Percentiles rank a stretch among this genome's conserved stretches.
Evolutionary conservation across 2,113 vertebrate species (phyloP).

Genomic region (Paedocypris sp.): DNA sequence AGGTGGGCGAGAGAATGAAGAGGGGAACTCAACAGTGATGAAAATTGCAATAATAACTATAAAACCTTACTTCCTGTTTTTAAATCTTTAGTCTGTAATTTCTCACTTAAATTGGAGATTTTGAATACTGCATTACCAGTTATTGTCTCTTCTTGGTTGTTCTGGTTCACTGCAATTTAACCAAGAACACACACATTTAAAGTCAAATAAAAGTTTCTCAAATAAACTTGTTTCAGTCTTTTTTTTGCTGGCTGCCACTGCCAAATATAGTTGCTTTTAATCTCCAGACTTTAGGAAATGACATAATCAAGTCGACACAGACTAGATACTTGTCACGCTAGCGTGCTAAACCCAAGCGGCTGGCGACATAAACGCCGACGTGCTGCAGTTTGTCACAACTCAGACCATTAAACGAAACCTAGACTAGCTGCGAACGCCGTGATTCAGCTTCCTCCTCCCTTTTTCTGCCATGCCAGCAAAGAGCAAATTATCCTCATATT

Average conservation of each 20-base stretch:
- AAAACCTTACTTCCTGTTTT: too few relatives aligned
- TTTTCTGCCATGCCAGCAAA: conserved; percentile 3
- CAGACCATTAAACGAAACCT: conserved; percentile 19
- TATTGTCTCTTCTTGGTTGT: too few relatives aligned
- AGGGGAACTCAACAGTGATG: too few relatives aligned
- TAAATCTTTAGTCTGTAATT: too few relatives aligned
- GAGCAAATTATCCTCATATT: conserved; percentile 28
- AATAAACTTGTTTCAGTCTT: too few relatives aligned
- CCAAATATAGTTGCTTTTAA: background rate
- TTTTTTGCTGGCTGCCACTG: background rate
- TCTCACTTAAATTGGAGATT: too few relatives aligned
- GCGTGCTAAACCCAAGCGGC: background rate
- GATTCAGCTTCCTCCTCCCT: conserved; percentile 17
- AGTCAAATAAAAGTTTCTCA: too few relatives aligned
- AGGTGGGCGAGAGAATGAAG: too few relatives aligned
- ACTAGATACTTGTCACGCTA: background rate
- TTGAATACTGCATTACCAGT: too few relatives aligned
- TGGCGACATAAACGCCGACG: conserved; percentile 1
- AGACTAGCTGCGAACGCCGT: conserved; percentile 8
- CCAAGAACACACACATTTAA: too few relatives aligned
- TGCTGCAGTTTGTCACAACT: conserved; percentile 13
- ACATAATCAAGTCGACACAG: background rate
- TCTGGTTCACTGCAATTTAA: too few relatives aligned
- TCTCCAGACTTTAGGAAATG: conserved; percentile 3
- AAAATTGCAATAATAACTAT: too few relatives aligned